phyloP scores from a whole-genome alignment of 2,888 invertebrate genomes.

The Hypomecis atomaria region DNA sequence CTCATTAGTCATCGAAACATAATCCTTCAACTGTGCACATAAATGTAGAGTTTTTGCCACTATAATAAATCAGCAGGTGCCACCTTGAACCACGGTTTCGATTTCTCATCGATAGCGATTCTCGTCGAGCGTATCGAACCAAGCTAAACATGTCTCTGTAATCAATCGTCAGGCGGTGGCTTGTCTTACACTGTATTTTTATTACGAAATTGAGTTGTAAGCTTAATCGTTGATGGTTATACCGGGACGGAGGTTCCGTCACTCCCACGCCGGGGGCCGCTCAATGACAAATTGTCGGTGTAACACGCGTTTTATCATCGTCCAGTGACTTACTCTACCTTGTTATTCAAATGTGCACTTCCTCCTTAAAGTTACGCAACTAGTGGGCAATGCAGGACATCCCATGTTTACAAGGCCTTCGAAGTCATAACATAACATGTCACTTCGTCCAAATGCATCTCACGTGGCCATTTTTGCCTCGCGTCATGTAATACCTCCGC shows the following conservation, averaged over 20 bases:
- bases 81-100: conserved; percentile 76
- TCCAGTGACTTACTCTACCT: conserved; percentile 17
- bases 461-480: conserved; percentile 49
- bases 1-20: conserved; percentile 44
- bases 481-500: conserved; percentile 37
- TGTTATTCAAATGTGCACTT: conserved; percentile 29
- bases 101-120: conserved; percentile 72
- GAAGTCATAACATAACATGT: conserved; percentile 39
- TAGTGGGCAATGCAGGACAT: conserved; percentile 43
- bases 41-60: conserved; percentile 58
- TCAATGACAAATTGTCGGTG: conserved; percentile 52
- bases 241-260: conserved; percentile 44
- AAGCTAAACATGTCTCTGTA: conserved; percentile 72
- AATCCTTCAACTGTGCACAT: conserved; percentile 41
- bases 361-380: conserved; percentile 39
- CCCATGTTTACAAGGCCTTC: conserved; percentile 48
- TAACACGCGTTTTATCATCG: conserved; percentile 35
- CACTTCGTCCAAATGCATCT: conserved; percentile 44
- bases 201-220: conserved; percentile 67
- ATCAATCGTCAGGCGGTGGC: conserved; percentile 67
- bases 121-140: conserved; percentile 75
- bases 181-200: conserved; percentile 71
- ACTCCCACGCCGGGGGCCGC: conserved; percentile 50
- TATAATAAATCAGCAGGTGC: conserved; percentile 61
- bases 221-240: conserved; percentile 46